Evolutionary conservation across 2,888 invertebrate species (phyloP), one percentile per base, ranked within the genome.

Genomic region (Zaprionus bogoriensis): DNA sequence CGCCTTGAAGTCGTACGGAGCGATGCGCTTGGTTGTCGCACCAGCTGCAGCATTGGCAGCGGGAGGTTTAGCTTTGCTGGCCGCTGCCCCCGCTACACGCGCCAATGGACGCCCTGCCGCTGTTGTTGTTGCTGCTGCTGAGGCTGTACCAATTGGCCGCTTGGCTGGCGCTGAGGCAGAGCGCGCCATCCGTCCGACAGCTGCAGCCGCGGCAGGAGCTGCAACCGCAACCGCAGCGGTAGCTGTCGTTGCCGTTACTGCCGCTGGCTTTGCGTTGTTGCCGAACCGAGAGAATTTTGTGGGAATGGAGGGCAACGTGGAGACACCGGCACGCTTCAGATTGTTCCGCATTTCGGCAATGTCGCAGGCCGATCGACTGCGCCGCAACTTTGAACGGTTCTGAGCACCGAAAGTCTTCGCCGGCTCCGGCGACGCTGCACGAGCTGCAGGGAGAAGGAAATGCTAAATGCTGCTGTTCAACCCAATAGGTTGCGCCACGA

Each of bases 1-100:
- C 23, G 94, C 94, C 88, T 95, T 94, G 68, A 92, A 94, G 81
- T 94, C 94, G 89, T 94, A 94, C 0, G 94, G 92, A 5, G 93
- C 92, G 46, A 93, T 93, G 66, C 94, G 92, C 52, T 93, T 93
- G 2, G 55, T 7, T 6, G 66, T 32, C 9, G 50, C 12, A 4
- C 41, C 30, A 20, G 54, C 19, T 2, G 48, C 19, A 9, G 42
- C 57, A 2, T 50, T 22, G 0, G 42, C 45, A 23, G 32, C 23
- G 12, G 27, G 23, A 9, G 63, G 32, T 20, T 73, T 87, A 0
- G 17, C 17, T 20, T 52, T 58, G 6, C 19, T 50, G 1, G 57
- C 28, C 7, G 20, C 50, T 5, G 58, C 42, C 1, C 60, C 6
- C 2, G 62, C 45, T 42, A 61, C 19, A 9, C 75, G 71, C 1